Evolutionary conservation across 2,888 invertebrate genomes (phyloP).

Genomic region (Drosophila austrosaltans): DNA sequence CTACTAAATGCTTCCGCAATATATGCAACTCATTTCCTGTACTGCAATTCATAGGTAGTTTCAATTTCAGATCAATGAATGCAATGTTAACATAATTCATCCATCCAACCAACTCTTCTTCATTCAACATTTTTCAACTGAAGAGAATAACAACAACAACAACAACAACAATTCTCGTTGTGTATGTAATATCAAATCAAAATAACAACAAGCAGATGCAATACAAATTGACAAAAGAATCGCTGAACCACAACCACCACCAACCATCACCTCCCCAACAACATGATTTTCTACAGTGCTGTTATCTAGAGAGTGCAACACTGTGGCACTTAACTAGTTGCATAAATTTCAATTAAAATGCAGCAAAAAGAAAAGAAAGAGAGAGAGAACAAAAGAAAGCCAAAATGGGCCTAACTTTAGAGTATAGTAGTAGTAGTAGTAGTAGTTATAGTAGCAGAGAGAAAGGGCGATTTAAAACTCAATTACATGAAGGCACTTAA

Average conservation of each 20-base stretch:
- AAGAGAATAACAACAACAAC: background rate
- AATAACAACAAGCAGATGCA: conserved; percentile 40
- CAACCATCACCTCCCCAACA: conserved; percentile 39
- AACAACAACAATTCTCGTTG: background rate
- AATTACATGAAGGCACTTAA: conserved; percentile 71
- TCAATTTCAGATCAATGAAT: conserved; percentile 55
- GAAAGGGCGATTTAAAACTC: conserved; percentile 61
- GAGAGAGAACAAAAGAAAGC: background rate
- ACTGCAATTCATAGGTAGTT: conserved; percentile 44
- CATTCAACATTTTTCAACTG: background rate
- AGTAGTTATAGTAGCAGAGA: background rate
- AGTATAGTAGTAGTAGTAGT: too few relatives aligned
- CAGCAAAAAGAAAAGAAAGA: conserved; percentile 31
- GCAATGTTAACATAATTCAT: conserved; percentile 46
- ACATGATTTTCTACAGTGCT: background rate
- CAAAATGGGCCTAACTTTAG: conserved; percentile 20
- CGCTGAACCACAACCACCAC: conserved; percentile 63
- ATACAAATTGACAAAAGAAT: conserved; percentile 54
- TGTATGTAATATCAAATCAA: conserved; percentile 37
- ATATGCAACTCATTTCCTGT: conserved; percentile 63
- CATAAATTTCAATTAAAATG: conserved; percentile 76
- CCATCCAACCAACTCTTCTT: background rate
- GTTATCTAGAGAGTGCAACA: conserved; percentile 1
- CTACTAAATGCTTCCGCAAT: conserved; percentile 30
- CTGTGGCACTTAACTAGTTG: conserved; percentile 63